Percentiles rank a stretch among this genome's conserved stretches.
Conservation (phyloP, 2,113 vertebrate genomes). For the Synodontis membranacea region DNA sequence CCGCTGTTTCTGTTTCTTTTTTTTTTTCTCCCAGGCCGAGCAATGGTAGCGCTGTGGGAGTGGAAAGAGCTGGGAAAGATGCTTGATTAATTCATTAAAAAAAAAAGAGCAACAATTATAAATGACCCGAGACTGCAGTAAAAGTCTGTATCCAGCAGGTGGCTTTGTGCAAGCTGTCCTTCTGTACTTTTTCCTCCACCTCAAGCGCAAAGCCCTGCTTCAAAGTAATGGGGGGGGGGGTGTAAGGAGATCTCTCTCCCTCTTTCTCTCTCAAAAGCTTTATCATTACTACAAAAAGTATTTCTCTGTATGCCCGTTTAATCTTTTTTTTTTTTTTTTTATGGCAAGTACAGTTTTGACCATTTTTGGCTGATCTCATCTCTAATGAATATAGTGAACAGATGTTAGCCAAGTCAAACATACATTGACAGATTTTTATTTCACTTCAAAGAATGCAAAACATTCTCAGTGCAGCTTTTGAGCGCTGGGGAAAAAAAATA, state of each 20-base stretch:
- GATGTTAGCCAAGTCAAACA: background rate
- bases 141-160: slow-evolving; percentile 34
- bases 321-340: background rate
- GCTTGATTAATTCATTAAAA: background rate
- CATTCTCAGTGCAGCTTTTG: background rate
- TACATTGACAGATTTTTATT: background rate
- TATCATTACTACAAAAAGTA: background rate
- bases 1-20: no score
- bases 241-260: no score
- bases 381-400: background rate
- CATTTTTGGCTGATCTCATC: background rate
- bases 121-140: slow-evolving; percentile 16
- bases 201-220: background rate
- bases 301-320: background rate
- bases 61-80: no score
- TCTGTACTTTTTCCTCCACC: background rate
- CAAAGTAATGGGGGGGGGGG: background rate
- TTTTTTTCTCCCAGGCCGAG: no score
- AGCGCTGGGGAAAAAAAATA: background rate
- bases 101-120: background rate
- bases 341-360: background rate
- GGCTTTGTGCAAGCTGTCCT: slow-evolving; percentile 7
- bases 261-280: background rate
- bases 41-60: no score
- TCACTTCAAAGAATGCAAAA: background rate